Evolutionary conservation across 2,888 invertebrate species (phyloP).

Genomic region (Eustalomyia histrio): DNA sequence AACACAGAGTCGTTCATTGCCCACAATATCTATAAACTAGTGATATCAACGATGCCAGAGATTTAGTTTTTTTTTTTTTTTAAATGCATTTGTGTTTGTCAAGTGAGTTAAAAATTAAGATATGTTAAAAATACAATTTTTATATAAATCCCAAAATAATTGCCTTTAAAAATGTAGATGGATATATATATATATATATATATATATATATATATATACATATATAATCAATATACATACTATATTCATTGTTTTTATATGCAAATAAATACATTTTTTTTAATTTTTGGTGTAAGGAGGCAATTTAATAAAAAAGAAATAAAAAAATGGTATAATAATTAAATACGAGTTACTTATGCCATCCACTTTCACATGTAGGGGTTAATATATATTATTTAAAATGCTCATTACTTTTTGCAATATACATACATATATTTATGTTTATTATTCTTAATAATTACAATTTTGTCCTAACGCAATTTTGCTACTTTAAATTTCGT

Average conservation of each 20-base stretch:
- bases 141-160: not conserved
- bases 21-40: no score
- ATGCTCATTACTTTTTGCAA: not conserved
- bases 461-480: conserved; percentile 54
- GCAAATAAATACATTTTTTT: not conserved
- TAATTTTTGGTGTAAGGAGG: conserved; percentile 57
- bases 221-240: no score
- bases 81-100: no score
- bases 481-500: conserved; percentile 47
- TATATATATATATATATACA: no score
- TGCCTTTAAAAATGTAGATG: not conserved
- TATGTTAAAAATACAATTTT: no score
- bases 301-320: conserved; percentile 23
- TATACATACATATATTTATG: conserved; percentile 19
- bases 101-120: no score
- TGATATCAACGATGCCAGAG: no score
- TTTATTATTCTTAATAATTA: conserved; percentile 45
- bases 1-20: no score
- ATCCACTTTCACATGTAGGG: conserved; percentile 3
- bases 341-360: conserved; percentile 19
- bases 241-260: conserved; percentile 19
- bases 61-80: no score
- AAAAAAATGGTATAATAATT: conserved; percentile 19
- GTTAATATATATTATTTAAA: conserved; percentile 21
- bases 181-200: not conserved